Evolutionary conservation across 2,113 vertebrate genomes (phyloP).

Genomic region (Trichomycterus rosablanca): DNA sequence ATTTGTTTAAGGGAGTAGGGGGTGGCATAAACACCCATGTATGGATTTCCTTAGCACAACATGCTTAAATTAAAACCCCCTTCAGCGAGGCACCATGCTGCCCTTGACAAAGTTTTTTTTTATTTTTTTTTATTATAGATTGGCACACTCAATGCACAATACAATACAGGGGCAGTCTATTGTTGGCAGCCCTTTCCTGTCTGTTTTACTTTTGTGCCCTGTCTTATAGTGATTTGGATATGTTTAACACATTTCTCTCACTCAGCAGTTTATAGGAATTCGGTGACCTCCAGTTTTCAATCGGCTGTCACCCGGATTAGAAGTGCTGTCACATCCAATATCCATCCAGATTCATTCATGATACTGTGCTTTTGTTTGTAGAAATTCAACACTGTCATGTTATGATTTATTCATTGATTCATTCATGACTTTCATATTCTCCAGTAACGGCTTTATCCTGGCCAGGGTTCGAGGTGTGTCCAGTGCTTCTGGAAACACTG

Average conservation of each 20-base stretch:
- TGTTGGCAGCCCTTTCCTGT: constrained; percentile 18
- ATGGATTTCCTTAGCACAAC: too few relatives aligned
- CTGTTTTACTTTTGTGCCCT: not conserved
- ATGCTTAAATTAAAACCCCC: too few relatives aligned
- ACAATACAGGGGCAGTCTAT: not conserved
- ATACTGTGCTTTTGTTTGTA: not conserved
- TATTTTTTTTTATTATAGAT: not conserved
- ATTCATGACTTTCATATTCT: too few relatives aligned
- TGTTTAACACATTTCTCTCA: constrained; percentile 14
- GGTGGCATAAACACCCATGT: too few relatives aligned
- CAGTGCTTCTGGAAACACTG: too few relatives aligned
- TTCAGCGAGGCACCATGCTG: too few relatives aligned
- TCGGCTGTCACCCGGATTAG: not conserved
- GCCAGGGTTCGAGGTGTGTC: too few relatives aligned
- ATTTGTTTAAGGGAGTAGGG: too few relatives aligned
- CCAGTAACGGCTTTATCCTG: too few relatives aligned
- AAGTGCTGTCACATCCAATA: constrained; percentile 3
- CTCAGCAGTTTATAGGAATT: constrained; percentile 26
- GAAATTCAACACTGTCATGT: not conserved
- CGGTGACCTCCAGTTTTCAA: constrained; percentile 18
- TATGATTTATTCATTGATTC: not conserved
- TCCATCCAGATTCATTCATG: not conserved
- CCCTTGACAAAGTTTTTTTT: not conserved
- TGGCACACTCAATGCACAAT: not conserved
- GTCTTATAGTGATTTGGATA: not conserved